Evolutionary conservation across 2,888 invertebrate genomes (phyloP).

Genomic region (Spisula subtruncata): DNA sequence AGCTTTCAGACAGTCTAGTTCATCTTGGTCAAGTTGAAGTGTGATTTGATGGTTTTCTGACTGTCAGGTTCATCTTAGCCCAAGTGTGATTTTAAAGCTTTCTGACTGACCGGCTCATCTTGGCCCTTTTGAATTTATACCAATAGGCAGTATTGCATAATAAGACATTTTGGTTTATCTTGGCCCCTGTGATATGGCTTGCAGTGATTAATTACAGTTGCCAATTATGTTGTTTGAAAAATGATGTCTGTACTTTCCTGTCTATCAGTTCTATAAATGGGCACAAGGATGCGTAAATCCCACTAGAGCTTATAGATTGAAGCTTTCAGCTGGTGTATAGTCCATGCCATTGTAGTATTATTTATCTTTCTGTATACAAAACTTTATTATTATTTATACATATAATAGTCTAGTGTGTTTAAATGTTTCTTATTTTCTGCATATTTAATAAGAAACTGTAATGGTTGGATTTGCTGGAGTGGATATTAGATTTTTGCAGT

Average conservation of each 20-base stretch:
- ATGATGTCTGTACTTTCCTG: slow-evolving; percentile 14
- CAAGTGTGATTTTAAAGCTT: no score
- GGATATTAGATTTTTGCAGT: no score
- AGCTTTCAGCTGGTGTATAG: not conserved
- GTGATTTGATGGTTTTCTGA: no score
- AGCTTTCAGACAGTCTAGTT: no score
- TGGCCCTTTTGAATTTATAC: no score
- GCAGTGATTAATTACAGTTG: not conserved
- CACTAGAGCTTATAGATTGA: not conserved
- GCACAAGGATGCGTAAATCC: not conserved
- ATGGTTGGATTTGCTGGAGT: no score
- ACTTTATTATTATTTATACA: not conserved
- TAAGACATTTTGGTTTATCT: not conserved
- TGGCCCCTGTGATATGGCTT: not conserved
- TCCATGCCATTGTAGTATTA: not conserved
- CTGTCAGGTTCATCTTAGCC: no score
- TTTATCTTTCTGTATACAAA: not conserved
- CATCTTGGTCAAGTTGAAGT: no score
- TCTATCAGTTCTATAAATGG: not conserved
- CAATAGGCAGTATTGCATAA: no score
- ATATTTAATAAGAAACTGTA: no score
- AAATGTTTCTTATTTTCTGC: not conserved
- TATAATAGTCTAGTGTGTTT: not conserved
- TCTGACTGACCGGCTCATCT: no score
- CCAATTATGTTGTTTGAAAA: slow-evolving; percentile 3